Percentiles rank a stretch among this genome's conserved stretches.
Conservation (phyloP, 2,888 invertebrate genomes). For the Raillietiella orientalis region DNA sequence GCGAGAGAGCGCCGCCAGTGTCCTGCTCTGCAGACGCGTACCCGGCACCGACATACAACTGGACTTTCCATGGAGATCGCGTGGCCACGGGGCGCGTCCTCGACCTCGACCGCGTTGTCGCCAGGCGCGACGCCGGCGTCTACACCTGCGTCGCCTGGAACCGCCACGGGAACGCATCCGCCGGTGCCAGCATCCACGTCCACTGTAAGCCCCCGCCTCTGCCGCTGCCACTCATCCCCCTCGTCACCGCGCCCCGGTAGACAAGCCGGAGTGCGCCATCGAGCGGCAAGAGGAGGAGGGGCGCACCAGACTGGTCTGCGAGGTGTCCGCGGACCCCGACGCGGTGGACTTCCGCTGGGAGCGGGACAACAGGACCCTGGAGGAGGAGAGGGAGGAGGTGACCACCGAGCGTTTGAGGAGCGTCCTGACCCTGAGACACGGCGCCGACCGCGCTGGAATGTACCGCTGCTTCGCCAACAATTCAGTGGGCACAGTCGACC, state of each 20-base stretch:
- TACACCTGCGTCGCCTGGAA: slow-evolving; percentile 31
- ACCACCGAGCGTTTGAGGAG: slow-evolving; percentile 19
- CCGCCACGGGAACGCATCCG: slow-evolving; percentile 36
- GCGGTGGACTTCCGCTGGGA: slow-evolving; percentile 43
- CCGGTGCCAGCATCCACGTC: slow-evolving; percentile 37
- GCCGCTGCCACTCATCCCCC: too few relatives aligned
- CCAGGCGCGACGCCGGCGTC: slow-evolving; percentile 33
- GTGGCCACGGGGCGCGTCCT: slow-evolving; percentile 17
- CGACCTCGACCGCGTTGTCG: slow-evolving; percentile 27
- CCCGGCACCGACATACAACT: slow-evolving; percentile 28
- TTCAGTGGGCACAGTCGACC: slow-evolving; percentile 27
- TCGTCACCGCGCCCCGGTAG: too few relatives aligned
- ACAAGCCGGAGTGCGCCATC: slow-evolving; percentile 50
- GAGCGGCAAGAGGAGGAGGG: slow-evolving; percentile 34
- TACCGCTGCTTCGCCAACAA: slow-evolving; percentile 62
- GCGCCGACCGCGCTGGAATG: slow-evolving; percentile 29
- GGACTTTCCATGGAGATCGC: slow-evolving; percentile 27
- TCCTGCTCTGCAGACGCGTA: slow-evolving; percentile 9
- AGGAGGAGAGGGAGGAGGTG: slow-evolving; percentile 30
- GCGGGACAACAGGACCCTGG: slow-evolving; percentile 46
- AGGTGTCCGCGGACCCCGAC: slow-evolving; percentile 42
- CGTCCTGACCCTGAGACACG: slow-evolving; percentile 25
- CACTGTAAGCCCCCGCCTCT: slow-evolving; percentile 42
- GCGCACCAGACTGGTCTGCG: slow-evolving; percentile 40
- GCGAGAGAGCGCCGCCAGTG: slow-evolving; percentile 8